Evolutionary conservation across 2,888 invertebrate species (phyloP).

Genomic region (Incurvaria masculella): DNA sequence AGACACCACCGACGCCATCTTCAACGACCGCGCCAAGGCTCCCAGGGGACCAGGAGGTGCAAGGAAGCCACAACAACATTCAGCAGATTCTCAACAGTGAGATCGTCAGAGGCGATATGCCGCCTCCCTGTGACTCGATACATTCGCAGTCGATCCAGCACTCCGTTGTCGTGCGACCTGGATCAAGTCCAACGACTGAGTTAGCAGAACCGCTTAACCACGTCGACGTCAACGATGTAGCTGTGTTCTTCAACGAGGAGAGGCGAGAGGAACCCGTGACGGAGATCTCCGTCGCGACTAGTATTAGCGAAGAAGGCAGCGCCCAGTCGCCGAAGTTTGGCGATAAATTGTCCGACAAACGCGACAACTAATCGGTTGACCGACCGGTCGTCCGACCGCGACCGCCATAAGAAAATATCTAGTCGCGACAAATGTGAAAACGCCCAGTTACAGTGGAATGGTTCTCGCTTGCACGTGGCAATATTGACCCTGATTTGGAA

Average conservation of each 20-base stretch:
- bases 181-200: constrained; percentile 25
- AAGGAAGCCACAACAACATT: constrained; percentile 26
- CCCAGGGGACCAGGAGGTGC: constrained; percentile 27
- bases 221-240: constrained; percentile 57
- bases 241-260: constrained; percentile 48
- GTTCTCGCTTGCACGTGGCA: too few relatives aligned
- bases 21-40: constrained; percentile 12
- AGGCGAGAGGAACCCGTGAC: constrained; percentile 33
- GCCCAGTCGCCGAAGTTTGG: constrained; percentile 27
- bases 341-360: constrained; percentile 22
- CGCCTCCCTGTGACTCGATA: constrained; percentile 9
- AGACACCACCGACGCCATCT: constrained; percentile 10
- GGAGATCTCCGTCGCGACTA: constrained; percentile 47
- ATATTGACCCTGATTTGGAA: too few relatives aligned
- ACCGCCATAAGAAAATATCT: neutral
- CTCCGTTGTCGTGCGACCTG: constrained; percentile 30
- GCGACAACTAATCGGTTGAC: constrained; percentile 2
- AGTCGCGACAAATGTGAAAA: neutral
- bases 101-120: constrained; percentile 25
- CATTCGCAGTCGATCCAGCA: constrained; percentile 34
- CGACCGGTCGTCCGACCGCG: neutral
- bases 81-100: constrained; percentile 23
- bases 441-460: too few relatives aligned
- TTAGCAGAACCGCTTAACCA: constrained; percentile 32
- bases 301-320: constrained; percentile 35